phyloP scores from a whole-genome alignment of 2,888 invertebrate species.

The Heliconius cydno region DNA sequence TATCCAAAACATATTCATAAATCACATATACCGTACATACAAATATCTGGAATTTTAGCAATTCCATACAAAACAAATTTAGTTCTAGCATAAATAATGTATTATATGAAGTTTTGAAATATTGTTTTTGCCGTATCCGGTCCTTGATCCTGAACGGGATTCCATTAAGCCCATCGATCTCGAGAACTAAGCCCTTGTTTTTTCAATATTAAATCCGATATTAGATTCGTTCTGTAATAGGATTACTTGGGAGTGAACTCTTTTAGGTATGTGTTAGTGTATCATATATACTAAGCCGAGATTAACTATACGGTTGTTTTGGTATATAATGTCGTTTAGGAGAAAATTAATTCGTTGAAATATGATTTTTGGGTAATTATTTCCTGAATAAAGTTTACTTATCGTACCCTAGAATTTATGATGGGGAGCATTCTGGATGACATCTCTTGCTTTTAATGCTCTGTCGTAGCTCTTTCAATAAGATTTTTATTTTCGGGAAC shows the following conservation, averaged over 20 bases:
- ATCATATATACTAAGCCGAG: not conserved
- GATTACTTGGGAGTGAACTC: constrained; percentile 14
- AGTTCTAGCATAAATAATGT: constrained; percentile 6
- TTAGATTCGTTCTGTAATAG: constrained; percentile 30
- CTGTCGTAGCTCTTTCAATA: too few relatives aligned
- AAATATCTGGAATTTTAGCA: not conserved
- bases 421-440: too few relatives aligned
- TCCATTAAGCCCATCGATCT: constrained; percentile 23
- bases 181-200: constrained; percentile 23
- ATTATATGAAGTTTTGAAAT: constrained; percentile 5
- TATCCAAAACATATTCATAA: too few relatives aligned
- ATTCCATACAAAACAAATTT: constrained; percentile 2
- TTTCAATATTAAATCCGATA: constrained; percentile 31
- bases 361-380: too few relatives aligned
- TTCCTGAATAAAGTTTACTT: too few relatives aligned
- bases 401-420: too few relatives aligned
- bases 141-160: constrained; percentile 14
- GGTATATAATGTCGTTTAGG: too few relatives aligned
- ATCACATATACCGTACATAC: not conserved
- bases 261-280: not conserved
- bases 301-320: too few relatives aligned
- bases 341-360: too few relatives aligned
- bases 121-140: constrained; percentile 6
- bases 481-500: too few relatives aligned
- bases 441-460: too few relatives aligned